These are phyloP conservation scores for Pherbina coryleti DNA, from an alignment of 2,888 invertebrate genomes.

Conservation along the genomic window DNA sequence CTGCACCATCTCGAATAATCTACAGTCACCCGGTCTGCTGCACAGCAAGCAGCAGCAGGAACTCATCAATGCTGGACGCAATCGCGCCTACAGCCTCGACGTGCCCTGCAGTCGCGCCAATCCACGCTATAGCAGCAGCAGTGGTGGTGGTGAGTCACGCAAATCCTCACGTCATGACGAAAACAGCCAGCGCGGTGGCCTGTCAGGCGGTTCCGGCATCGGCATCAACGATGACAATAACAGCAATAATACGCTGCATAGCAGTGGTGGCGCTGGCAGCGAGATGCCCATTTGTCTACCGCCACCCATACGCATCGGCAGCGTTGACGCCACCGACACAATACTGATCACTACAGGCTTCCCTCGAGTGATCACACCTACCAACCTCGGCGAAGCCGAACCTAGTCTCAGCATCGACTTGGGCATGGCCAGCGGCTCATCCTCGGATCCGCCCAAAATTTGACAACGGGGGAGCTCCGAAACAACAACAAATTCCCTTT, in stretches of 20 bases:
- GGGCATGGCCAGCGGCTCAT: slow-evolving; percentile 61
- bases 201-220: slow-evolving; percentile 50
- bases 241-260: slow-evolving; percentile 67
- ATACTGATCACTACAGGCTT: slow-evolving; percentile 53
- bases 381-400: slow-evolving; percentile 51
- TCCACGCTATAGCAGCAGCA: slow-evolving; percentile 64
- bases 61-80: slow-evolving; percentile 55
- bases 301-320: slow-evolving; percentile 62
- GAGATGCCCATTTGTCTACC: slow-evolving; percentile 56
- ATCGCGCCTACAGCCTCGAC: slow-evolving; percentile 69
- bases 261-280: slow-evolving; percentile 61
- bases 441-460: slow-evolving; percentile 65
- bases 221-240: slow-evolving; percentile 61
- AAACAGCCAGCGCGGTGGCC: slow-evolving; percentile 49
- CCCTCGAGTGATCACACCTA: slow-evolving; percentile 52
- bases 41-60: slow-evolving; percentile 55
- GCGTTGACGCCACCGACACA: slow-evolving; percentile 57
- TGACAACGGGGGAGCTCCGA: slow-evolving; percentile 69
- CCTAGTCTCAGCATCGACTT: slow-evolving; percentile 62
- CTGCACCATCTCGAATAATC: slow-evolving; percentile 66
- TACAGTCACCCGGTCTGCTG: slow-evolving; percentile 57
- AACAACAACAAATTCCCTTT: slow-evolving; percentile 64
- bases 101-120: slow-evolving; percentile 64
- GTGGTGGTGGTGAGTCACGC: slow-evolving; percentile 66
- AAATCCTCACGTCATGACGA: slow-evolving; percentile 65